Evolutionary conservation across 35 echinoderm and acorn worm genomes (phyloP).

Genomic region (Chiridota heheva): DNA sequence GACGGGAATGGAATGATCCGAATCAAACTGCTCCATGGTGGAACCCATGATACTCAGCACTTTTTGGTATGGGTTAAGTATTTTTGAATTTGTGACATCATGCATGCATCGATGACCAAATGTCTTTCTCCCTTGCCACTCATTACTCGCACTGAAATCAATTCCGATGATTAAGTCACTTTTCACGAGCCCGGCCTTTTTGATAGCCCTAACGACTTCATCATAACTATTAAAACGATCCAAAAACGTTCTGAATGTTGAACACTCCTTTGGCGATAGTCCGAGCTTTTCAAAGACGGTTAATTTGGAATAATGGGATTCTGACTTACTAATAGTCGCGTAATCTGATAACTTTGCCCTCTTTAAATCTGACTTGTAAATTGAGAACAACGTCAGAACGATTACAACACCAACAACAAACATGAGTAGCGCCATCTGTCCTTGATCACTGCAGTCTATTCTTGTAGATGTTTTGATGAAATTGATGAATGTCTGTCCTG

Average conservation of each 20-base stretch:
- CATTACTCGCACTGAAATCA: slow-evolving; percentile 99
- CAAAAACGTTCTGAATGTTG: slow-evolving; percentile 77
- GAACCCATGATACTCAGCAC: slow-evolving; percentile 82
- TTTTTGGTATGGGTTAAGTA: slow-evolving; percentile 91
- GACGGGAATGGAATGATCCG: slow-evolving; percentile 79
- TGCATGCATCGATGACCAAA: slow-evolving; percentile 69
- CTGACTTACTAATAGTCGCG: slow-evolving; percentile 14
- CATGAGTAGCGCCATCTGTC: slow-evolving; percentile 75
- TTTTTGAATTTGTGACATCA: slow-evolving; percentile 68
- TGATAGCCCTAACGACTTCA: slow-evolving; percentile 80
- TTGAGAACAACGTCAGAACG: slow-evolving; percentile 52
- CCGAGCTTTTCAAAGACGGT: slow-evolving; percentile 88
- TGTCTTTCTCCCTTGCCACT: slow-evolving; percentile 89
- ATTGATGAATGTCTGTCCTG: too few species aligned
- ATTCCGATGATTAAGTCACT: slow-evolving; percentile 92
- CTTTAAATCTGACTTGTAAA: slow-evolving; percentile 55
- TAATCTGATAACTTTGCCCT: slow-evolving; percentile 23
- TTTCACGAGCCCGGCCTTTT: slow-evolving; percentile 72
- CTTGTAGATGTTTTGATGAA: too few species aligned
- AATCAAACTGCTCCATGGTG: slow-evolving; percentile 93
- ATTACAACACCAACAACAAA: slow-evolving; percentile 66
- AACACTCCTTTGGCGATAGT: slow-evolving; percentile 71
- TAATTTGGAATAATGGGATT: slow-evolving; percentile 55
- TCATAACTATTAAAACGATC: slow-evolving; percentile 80
- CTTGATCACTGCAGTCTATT: too few species aligned